Conservation (phyloP, 2,797 vertebrate species). For the Telmatherina bonti region DNA sequence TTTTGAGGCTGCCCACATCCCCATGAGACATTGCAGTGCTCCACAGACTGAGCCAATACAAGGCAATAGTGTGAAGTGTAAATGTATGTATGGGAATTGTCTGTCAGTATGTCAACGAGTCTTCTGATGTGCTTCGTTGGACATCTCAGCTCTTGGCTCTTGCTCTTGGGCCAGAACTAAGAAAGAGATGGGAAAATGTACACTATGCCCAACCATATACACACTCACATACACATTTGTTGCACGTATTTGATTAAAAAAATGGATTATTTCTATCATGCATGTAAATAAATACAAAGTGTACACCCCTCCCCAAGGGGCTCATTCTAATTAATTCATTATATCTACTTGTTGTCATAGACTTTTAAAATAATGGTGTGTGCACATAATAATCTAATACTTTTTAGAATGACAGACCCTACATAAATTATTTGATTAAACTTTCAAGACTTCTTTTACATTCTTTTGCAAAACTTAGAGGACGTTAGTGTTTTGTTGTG, state of each 20-base stretch:
- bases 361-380: slow-evolving; percentile 29
- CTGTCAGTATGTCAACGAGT: slow-evolving; percentile 57
- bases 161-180: slow-evolving; percentile 66
- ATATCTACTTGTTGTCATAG: slow-evolving; percentile 32
- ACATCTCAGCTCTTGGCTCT: slow-evolving; percentile 52
- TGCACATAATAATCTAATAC: not conserved
- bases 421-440: slow-evolving; percentile 8
- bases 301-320: slow-evolving; percentile 5
- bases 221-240: not conserved
- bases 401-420: not conserved
- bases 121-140: slow-evolving; percentile 67
- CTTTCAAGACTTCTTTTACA: slow-evolving; percentile 29
- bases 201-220: slow-evolving; percentile 9
- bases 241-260: slow-evolving; percentile 13
- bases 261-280: slow-evolving; percentile 16
- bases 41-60: slow-evolving; percentile 57
- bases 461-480: slow-evolving; percentile 21
- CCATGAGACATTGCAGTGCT: slow-evolving; percentile 25
- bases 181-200: slow-evolving; percentile 40
- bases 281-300: slow-evolving; percentile 24
- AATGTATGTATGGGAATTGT: slow-evolving; percentile 50
- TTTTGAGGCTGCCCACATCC: slow-evolving; percentile 54
- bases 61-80: slow-evolving; percentile 55
- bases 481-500: slow-evolving; percentile 37
- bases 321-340: slow-evolving; percentile 4